Percentiles rank a stretch among this genome's conserved stretches.
These are phyloP conservation scores for Spongilla lacustris DNA, from an alignment of 37 sponge, comb jelly and placozoan genomes.

Conservation along the genomic window DNA sequence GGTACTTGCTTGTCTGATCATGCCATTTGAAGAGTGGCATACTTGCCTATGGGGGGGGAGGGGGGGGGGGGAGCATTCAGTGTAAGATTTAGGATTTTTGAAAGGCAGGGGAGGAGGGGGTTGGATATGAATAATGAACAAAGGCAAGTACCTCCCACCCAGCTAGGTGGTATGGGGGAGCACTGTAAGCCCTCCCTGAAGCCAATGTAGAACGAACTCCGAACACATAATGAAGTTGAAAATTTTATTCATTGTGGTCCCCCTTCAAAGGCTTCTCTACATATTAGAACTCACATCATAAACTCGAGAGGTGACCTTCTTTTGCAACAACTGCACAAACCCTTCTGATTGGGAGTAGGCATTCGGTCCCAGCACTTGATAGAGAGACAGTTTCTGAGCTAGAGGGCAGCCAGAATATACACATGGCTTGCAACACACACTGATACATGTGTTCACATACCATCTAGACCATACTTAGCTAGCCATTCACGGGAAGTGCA, in stretches of 20 bases:
- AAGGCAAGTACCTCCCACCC: too few relatives aligned
- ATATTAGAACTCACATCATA: slow-evolving; percentile 47
- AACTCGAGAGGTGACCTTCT: slow-evolving; percentile 33
- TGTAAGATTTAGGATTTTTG: too few relatives aligned
- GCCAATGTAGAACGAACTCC: too few relatives aligned
- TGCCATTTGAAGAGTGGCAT: slow-evolving; percentile 54
- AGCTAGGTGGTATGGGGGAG: too few relatives aligned
- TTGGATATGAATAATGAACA: too few relatives aligned
- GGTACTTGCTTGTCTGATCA: slow-evolving; percentile 49
- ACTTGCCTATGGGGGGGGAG: slow-evolving; percentile 5
- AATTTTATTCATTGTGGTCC: too few relatives aligned
- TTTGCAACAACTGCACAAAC: slow-evolving; percentile 14
- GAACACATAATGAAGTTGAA: too few relatives aligned
- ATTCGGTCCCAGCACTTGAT: slow-evolving; percentile 44
- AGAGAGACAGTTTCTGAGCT: slow-evolving; percentile 36
- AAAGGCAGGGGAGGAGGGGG: too few relatives aligned
- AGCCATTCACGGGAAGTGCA: slow-evolving; percentile 34
- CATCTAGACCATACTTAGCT: slow-evolving; percentile 8
- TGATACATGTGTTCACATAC: background rate
- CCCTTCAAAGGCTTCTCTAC: too few relatives aligned
- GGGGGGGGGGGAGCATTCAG: background rate
- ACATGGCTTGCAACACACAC: too few relatives aligned
- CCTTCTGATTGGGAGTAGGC: slow-evolving; percentile 36
- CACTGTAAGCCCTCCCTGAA: too few relatives aligned
- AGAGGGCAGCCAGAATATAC: too few relatives aligned